Conservation (phyloP, 2,113 vertebrate genomes). For the Hemiprocne comata region DNA sequence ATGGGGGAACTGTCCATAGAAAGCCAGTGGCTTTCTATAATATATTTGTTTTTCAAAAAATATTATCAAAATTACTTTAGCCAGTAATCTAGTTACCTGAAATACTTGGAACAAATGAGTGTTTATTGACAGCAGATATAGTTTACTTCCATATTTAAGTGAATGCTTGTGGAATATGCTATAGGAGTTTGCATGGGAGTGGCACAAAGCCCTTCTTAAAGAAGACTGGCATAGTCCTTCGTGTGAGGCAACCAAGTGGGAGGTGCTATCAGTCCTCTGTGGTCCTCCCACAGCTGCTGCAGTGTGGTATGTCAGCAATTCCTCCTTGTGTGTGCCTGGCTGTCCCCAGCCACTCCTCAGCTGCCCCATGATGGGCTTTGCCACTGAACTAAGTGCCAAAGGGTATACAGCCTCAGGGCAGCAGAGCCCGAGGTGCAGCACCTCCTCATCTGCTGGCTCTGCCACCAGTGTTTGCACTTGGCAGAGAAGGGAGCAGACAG, state of each 20-base stretch:
- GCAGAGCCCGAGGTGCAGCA: background rate
- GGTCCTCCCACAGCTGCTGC: background rate
- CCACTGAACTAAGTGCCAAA: background rate
- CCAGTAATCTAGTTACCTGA: background rate
- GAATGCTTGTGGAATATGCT: background rate
- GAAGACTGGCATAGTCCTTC: background rate
- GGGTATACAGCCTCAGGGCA: background rate
- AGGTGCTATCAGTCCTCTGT: background rate
- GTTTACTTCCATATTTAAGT: background rate
- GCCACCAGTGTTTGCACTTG: background rate
- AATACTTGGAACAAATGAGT: background rate
- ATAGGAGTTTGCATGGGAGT: background rate
- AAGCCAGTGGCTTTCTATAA: background rate
- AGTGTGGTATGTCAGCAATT: background rate
- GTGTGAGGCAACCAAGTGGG: accelerated
- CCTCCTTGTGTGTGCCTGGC: background rate
- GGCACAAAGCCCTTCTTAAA: background rate
- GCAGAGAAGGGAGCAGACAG: background rate
- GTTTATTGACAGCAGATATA: background rate
- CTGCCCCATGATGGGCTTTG: background rate
- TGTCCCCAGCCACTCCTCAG: background rate
- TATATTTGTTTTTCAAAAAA: background rate
- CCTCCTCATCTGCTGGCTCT: background rate
- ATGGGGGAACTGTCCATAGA: background rate
- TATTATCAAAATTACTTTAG: background rate